Conservation (phyloP, 2,113 vertebrate species). For the Grantiella picta region DNA sequence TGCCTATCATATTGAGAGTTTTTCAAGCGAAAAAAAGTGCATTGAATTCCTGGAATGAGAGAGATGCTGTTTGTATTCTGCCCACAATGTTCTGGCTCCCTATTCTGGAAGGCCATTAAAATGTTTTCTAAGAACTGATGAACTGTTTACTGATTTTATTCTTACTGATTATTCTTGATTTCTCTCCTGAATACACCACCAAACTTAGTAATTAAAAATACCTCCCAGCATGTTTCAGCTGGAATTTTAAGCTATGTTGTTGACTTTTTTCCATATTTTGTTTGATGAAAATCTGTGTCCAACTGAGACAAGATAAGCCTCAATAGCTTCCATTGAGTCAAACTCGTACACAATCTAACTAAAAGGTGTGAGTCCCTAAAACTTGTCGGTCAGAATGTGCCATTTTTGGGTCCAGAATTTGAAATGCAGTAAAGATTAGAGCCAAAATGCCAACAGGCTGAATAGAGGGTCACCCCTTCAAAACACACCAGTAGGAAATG, state of each 20-base stretch:
- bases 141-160: conserved; percentile 32
- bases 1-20: not conserved
- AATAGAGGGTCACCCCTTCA: not conserved
- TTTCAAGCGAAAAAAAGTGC: not conserved
- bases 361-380: not conserved
- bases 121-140: conserved; percentile 42
- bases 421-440: not conserved
- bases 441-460: not conserved
- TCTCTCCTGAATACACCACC: conserved; percentile 15
- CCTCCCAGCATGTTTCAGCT: conserved; percentile 51
- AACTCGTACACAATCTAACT: not conserved
- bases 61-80: conserved; percentile 51
- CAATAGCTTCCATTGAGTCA: not conserved
- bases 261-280: not conserved
- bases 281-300: not conserved
- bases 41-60: conserved; percentile 43
- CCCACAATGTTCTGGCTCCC: conserved; percentile 42
- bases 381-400: not conserved
- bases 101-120: conserved; percentile 28
- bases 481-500: not conserved
- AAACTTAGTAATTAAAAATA: conserved; percentile 54
- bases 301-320: not conserved
- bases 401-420: not conserved
- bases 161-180: not conserved
- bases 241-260: not conserved